Base-by-base conservation (phyloP, 2,113 vertebrate genomes). In the Tenrec ecaudatus region DNA sequence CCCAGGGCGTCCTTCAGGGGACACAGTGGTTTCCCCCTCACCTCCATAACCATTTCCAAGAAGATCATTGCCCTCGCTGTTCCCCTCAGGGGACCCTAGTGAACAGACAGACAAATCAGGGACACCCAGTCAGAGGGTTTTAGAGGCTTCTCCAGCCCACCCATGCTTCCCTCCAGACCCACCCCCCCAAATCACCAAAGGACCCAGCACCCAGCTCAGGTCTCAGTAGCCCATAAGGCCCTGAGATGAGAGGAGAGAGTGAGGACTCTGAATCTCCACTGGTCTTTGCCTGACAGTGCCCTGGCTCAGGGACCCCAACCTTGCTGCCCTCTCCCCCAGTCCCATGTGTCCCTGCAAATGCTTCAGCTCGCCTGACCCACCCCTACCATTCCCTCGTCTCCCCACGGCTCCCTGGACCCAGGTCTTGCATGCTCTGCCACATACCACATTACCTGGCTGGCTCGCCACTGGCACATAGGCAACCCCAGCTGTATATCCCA, bases 361-460 rank as follows among this genome's bases (percentile, higher is more conserved):
- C 16, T 22, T 64, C 17, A 64, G 62, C 6, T 20, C 19, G 33
- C 22, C 33, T 15, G 19, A 15, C 2, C 19, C n/a, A 16, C 23
- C 43, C 57, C 25, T 1, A 8, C 4, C 36, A 3, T 20, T 17
- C 19, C 64, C 47, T 53, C 47, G 7, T 23, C 29, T 82, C 38
- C 53, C 22, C 12, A 47, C 31, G 57, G 33, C 23, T 71, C 76
- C 69, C 38, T 33, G 5, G 29, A 57, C 69, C n/a, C 76, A 22
- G 16, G 31, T 40, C 23, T 22, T 16, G 29, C 9, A 10, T 4
- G 6, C 43, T 43, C 31, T 22, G 15, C 36, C 81, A 12, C 38
- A 78, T 0, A 31, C 14, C 62, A 78, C 77, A 25, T 89, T 96
- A 96, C 95, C 95, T 77, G 89, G 80, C 6, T 93, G 89, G 12